phyloP scores from a whole-genome alignment of 2,888 invertebrate genomes.

The Lumbricus terrestris region DNA sequence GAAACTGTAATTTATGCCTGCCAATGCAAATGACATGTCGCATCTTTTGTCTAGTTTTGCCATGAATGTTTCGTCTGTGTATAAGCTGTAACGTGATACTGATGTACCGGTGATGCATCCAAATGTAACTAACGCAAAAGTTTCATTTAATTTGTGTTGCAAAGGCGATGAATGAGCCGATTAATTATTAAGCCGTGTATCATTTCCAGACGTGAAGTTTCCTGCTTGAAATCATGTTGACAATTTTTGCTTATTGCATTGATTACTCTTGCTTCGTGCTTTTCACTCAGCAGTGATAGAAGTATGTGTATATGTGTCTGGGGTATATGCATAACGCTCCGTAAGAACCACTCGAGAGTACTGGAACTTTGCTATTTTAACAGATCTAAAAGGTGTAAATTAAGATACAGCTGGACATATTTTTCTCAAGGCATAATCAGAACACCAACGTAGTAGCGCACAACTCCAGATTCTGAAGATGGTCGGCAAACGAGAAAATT shows the following conservation, averaged over 20 bases:
- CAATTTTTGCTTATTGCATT: not conserved
- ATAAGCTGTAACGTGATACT: not conserved
- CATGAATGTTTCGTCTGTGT: not conserved
- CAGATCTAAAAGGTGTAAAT: not conserved
- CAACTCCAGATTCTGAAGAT: not conserved
- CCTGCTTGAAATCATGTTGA: not conserved
- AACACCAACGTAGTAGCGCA: no score
- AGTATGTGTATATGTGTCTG: no score
- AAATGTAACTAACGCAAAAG: not conserved
- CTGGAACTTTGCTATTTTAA: no score
- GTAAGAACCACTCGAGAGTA: no score
- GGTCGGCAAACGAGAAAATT: not conserved
- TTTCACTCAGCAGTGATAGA: no score
- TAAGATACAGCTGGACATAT: not conserved
- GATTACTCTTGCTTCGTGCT: no score
- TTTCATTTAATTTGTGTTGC: not conserved
- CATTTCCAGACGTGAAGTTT: not conserved
- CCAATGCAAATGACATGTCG: not conserved
- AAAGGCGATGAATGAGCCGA: not conserved
- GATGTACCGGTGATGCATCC: not conserved
- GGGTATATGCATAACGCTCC: no score
- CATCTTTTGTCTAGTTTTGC: not conserved
- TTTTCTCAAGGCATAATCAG: no score
- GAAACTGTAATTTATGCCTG: not conserved
- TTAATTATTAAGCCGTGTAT: not conserved